Evolutionary conservation across 1,140 invertebrate species (phyloP).

Genomic region (Tenebrio molitor): DNA sequence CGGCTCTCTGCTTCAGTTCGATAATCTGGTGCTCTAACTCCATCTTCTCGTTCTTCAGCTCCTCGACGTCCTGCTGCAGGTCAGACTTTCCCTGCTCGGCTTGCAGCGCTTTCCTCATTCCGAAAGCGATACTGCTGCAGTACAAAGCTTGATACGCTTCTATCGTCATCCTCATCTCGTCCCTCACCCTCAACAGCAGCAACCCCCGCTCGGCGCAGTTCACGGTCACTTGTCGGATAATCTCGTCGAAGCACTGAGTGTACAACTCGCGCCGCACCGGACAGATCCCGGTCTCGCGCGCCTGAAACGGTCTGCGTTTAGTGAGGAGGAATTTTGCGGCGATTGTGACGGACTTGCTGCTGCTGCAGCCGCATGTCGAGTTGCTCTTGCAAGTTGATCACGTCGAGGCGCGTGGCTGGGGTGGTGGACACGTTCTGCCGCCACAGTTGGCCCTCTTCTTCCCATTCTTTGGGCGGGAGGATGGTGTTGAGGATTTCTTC

Average conservation of each 20-base stretch:
- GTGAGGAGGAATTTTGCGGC: neutral
- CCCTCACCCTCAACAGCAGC: constrained; percentile 89
- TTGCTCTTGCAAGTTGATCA: constrained; percentile 96
- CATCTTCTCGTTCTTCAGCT: constrained; percentile 75
- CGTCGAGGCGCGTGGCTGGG: constrained; percentile 94
- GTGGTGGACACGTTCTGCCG: constrained; percentile 93
- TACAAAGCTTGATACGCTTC: constrained; percentile 95
- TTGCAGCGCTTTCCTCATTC: constrained; percentile 97
- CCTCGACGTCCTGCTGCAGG: constrained; percentile 70
- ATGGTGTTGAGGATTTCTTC: constrained; percentile 97
- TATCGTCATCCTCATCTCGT: constrained; percentile 97
- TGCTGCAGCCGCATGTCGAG: constrained; percentile 92
- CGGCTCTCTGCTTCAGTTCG: constrained; percentile 86
- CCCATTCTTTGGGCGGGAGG: constrained; percentile 95
- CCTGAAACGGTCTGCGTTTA: constrained; percentile 65
- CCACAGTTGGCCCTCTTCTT: constrained; percentile 90
- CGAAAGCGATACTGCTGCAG: constrained; percentile 97
- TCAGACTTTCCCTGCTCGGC: constrained; percentile 81
- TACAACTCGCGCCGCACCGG: constrained; percentile 94
- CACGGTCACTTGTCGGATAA: constrained; percentile 95
- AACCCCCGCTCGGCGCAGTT: constrained; percentile 98
- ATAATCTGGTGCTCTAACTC: constrained; percentile 83
- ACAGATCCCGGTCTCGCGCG: constrained; percentile 97
- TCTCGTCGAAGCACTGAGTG: constrained; percentile 96
- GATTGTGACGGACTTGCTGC: constrained; percentile 70